A percentile compares a stretch with the other conserved stretches of the same genome.
Evolutionary conservation across 2,113 vertebrate species (phyloP).

Genomic region (Cavia aperea): DNA sequence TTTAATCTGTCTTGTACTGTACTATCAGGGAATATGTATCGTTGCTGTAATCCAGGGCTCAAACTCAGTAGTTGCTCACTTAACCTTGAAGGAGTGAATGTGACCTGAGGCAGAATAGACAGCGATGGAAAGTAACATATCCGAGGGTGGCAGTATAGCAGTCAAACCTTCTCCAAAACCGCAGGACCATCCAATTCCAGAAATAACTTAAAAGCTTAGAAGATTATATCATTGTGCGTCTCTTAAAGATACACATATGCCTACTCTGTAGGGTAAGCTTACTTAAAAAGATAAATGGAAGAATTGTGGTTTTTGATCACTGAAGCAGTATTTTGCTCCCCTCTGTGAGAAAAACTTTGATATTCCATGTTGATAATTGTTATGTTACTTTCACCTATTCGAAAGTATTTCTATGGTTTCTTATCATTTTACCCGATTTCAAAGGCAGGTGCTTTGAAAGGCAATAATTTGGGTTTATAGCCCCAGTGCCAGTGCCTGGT

Average conservation of each 20-base stretch:
- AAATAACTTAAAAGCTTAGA: slow-evolving; percentile 32
- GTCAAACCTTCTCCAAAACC: neutral
- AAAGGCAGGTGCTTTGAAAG: slow-evolving; percentile 9
- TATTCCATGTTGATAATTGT: neutral
- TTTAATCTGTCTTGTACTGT: neutral
- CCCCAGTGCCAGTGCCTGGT: neutral
- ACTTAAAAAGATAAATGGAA: slow-evolving; percentile 8
- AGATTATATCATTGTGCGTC: neutral
- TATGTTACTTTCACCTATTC: neutral
- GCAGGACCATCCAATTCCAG: slow-evolving; percentile 1
- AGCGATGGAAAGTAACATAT: neutral
- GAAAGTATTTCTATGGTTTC: neutral
- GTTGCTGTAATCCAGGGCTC: neutral
- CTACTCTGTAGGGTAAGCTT: neutral
- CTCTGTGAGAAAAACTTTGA: neutral
- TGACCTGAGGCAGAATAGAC: neutral
- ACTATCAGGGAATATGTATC: neutral
- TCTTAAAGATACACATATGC: neutral
- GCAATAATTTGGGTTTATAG: neutral
- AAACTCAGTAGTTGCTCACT: slow-evolving; percentile 41
- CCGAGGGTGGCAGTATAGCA: neutral
- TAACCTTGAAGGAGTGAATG: slow-evolving; percentile 1
- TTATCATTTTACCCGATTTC: neutral
- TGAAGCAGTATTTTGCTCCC: neutral
- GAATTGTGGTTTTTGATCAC: neutral